Evolutionary conservation across 2,888 invertebrate species (phyloP), one percentile per base, ranked within the genome.

Genomic region (Phrixothrix hirtus): DNA sequence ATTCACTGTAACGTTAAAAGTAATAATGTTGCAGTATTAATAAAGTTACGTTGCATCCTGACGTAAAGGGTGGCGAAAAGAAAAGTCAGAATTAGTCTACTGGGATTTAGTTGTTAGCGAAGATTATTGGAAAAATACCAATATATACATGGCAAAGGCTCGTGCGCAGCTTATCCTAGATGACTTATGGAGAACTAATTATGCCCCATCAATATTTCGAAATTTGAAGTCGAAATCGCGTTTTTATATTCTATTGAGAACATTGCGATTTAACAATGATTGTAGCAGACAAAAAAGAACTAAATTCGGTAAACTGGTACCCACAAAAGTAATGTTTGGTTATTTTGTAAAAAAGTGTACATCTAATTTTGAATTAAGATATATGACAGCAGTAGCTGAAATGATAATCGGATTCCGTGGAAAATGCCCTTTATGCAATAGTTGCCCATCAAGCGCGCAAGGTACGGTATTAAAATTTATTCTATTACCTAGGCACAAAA

Each of bases 381-480:
- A 38, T 6, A 15, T 25, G 4, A 1, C 6, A 3, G 43, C 36
- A 30, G 15, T 49, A 15, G 49, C 12, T n/a, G 42, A 34, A 35
- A 29, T 42, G 27, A 9, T 39, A 2, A 26, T 26, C 2, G 5
- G 2, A 2, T 39, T 39, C 12, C 27, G 32, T 30, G 39, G 39
- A 17, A 27, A 25, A 12, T 47, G 31, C 9, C 2, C 5, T 39
- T 47, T 26, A 17, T 30, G 17, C 37, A 32, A 11, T 35, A 27
- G 6, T 25, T 45, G 9, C 25, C 13, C 30, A 37, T 26, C 16
- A 45, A 45, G 37, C 13, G 14, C 2, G 29, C 30, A 4, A 47
- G 39, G 14, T 47, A 47, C 39, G 39, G 39, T 2, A 38, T 39
- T 10, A 47, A 39, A 31, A 47, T 47, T 17, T 47, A 31, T 38